Conservation (phyloP, 2,888 invertebrate genomes). For the Amphimallon solstitiale region DNA sequence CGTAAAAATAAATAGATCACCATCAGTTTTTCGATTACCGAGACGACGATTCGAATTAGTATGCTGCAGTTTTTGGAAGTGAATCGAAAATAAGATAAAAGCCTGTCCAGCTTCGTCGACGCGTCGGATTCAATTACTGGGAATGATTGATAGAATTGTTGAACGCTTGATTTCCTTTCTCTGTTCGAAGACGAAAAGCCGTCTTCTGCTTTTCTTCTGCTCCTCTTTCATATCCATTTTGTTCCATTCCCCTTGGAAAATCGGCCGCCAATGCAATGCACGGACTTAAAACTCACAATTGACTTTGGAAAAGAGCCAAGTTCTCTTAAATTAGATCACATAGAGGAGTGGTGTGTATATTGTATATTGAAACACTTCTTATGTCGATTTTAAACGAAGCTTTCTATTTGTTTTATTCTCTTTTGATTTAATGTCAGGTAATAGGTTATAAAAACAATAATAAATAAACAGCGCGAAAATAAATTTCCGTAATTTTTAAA, state of each 20-base stretch:
- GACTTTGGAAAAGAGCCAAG: slow-evolving; percentile 25
- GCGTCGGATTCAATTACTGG: slow-evolving; percentile 20
- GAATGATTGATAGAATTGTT: slow-evolving; percentile 28
- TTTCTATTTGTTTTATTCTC: no score
- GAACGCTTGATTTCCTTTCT: slow-evolving; percentile 13
- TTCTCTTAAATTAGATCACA: slow-evolving; percentile 29
- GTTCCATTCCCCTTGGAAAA: background rate
- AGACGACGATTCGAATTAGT: background rate
- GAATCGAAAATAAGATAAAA: slow-evolving; percentile 2
- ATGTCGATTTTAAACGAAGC: no score
- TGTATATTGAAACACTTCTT: no score
- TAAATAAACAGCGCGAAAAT: no score
- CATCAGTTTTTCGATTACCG: no score
- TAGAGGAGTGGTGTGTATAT: background rate
- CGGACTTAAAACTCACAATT: slow-evolving; percentile 9
- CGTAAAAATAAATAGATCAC: no score
- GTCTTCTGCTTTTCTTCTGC: background rate
- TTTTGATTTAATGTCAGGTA: no score
- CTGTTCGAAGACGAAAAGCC: background rate
- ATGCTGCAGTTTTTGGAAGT: background rate
- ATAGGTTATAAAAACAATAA: no score
- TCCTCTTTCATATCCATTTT: background rate
- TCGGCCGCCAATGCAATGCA: no score
- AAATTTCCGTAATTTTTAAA: no score
- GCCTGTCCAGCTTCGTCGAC: slow-evolving; percentile 3